phyloP scores from a whole-genome alignment of 2,113 vertebrate species.

The Eonycteris spelaea region DNA sequence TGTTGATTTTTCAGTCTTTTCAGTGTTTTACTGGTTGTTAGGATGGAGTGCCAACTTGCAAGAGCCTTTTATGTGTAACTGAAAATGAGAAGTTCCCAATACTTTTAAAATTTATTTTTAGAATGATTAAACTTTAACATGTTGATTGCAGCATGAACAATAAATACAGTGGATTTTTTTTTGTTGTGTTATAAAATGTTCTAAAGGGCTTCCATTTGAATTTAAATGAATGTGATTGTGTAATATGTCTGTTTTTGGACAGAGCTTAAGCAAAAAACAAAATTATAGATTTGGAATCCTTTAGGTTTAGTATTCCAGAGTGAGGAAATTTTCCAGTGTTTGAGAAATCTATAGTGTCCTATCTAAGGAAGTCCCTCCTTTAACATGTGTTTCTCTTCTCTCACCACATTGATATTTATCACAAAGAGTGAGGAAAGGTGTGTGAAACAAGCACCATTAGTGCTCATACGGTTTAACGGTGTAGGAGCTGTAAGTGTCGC shows the following conservation, averaged over 20 bases:
- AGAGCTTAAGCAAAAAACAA: not conserved
- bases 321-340: not conserved
- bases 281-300: not conserved
- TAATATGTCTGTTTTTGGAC: not conserved
- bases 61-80: not conserved
- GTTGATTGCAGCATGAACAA: not conserved
- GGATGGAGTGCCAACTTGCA: not conserved
- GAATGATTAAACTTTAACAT: not conserved
- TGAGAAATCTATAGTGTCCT: not conserved
- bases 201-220: not conserved
- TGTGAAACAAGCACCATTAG: not conserved
- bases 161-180: not conserved
- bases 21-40: not conserved
- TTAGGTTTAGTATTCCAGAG: not conserved
- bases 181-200: not conserved
- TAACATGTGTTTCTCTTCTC: not conserved
- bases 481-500: too few species aligned
- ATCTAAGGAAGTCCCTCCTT: not conserved
- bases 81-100: not conserved
- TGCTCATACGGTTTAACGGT: not conserved
- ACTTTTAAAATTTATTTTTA: not conserved
- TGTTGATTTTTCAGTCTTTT: not conserved
- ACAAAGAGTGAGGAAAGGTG: not conserved
- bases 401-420: not conserved
- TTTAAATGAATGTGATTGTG: not conserved